phyloP scores from a whole-genome alignment of 2,113 vertebrate species.

The Corydoras sp. region DNA sequence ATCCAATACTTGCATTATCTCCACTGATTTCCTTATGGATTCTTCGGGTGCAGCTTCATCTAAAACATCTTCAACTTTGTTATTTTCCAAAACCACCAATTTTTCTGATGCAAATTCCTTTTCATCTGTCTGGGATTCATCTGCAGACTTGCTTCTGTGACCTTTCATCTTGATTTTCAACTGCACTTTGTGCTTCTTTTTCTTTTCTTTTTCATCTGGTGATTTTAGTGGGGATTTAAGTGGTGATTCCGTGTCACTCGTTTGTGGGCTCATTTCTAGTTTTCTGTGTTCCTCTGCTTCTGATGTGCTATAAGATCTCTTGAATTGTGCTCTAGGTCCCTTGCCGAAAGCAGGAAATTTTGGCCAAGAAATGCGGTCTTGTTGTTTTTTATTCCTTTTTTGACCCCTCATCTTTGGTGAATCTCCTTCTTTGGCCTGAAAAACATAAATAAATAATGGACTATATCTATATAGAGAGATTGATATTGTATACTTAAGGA shows the following conservation, averaged over 20 bases:
- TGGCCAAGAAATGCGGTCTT: slow-evolving; percentile 72
- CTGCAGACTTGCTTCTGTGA: slow-evolving; percentile 63
- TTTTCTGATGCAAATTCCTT: slow-evolving; percentile 42
- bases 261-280: slow-evolving; percentile 68
- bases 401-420: slow-evolving; percentile 56
- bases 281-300: slow-evolving; percentile 72
- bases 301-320: slow-evolving; percentile 70
- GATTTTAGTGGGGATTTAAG: slow-evolving; percentile 61
- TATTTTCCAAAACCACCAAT: slow-evolving; percentile 41
- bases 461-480: too few species aligned
- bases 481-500: too few species aligned
- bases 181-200: slow-evolving; percentile 61
- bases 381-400: slow-evolving; percentile 59
- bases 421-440: slow-evolving; percentile 54
- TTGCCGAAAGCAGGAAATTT: slow-evolving; percentile 70
- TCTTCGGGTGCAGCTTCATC: slow-evolving; percentile 49
- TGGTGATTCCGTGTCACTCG: slow-evolving; percentile 71
- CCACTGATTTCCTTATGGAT: slow-evolving; percentile 42
- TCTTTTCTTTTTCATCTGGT: slow-evolving; percentile 60
- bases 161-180: slow-evolving; percentile 53
- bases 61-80: slow-evolving; percentile 42
- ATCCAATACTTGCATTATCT: slow-evolving; percentile 43
- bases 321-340: slow-evolving; percentile 61
- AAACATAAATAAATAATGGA: too few species aligned
- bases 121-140: slow-evolving; percentile 50